Base-by-base conservation (phyloP, 2,888 invertebrate genomes). In the Uropetala carovei region DNA sequence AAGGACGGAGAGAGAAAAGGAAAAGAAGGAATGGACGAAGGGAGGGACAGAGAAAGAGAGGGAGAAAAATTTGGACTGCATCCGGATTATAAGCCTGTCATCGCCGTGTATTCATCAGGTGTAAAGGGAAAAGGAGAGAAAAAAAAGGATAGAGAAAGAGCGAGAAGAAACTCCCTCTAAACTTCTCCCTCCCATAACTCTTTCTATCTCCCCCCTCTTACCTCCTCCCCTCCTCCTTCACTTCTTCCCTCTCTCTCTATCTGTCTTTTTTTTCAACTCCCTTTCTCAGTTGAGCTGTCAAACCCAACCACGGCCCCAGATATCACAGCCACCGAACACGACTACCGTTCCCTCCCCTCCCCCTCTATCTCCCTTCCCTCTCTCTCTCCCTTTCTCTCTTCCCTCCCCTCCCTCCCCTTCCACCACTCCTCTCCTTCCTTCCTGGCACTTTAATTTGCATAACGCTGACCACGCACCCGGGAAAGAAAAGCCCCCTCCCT, bases 21-120 rank as follows among this genome's bases (percentile, higher is more conserved):
- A 14, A 43, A 64, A 30, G 86, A 18, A 82, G 30, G 82, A 14
- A 56, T 60, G n/a, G 22, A 64, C 27, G 60, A 60, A 64, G 27
- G 30, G 58, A 58, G 85, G 22, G 58, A 58, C 27, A 58, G 85
- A 22, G 30, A 43, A 58, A 84, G 82, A 82, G 13, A 9, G 64
- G 60, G 14, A 27, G 27, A 59, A 64, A 64, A 89, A n/a, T 43
- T 68, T 43, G 64, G 64, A n/a, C 30, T 68, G 43, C 68, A 60
- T 68, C 64, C 64, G 64, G n/a, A 56, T 68, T 68, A 89, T n/a
- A 86, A 30, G 60, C 27, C 60, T 86, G 89, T 89, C 89, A 64
- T n/a, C 64, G 64, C 43, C 43, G 68, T 64, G 64, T 89, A 89
- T 89, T 89, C 89, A 68, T 89, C 43, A 68, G 64, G 89, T 30